phyloP scores from a whole-genome alignment of 2,797 vertebrate species.

The Spinibarbus caldwelli region DNA sequence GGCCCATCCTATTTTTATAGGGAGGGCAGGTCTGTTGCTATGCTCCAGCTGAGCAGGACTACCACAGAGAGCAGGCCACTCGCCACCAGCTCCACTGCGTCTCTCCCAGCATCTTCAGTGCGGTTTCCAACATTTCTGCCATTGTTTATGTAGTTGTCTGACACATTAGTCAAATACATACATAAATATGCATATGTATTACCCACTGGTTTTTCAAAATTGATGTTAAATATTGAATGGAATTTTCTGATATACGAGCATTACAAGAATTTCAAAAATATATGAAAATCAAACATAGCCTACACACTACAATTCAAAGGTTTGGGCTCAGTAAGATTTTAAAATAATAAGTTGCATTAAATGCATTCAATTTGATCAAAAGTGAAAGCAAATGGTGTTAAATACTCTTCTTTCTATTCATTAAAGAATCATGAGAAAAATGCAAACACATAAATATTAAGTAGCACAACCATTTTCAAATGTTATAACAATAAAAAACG shows the following conservation, averaged over 20 bases:
- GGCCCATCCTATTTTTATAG: slow-evolving; percentile 82
- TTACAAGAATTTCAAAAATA: background rate
- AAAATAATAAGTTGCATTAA: background rate
- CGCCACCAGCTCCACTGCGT: slow-evolving; percentile 39
- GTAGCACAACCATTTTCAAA: background rate
- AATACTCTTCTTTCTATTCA: background rate
- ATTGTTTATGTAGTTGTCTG: background rate
- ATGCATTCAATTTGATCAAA: background rate
- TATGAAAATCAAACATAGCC: background rate
- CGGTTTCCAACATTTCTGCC: background rate
- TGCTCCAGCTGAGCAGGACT: slow-evolving; percentile 74
- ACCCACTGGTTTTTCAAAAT: background rate
- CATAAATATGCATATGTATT: background rate
- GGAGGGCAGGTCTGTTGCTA: slow-evolving; percentile 81
- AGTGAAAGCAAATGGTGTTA: background rate
- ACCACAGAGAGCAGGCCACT: slow-evolving; percentile 53
- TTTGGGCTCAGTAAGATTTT: background rate
- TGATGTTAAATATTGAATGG: background rate
- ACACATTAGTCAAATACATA: background rate
- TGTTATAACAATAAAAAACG: background rate
- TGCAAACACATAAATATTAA: background rate
- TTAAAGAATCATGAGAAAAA: background rate
- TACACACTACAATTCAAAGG: background rate
- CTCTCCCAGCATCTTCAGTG: slow-evolving; percentile 17
- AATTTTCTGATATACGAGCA: background rate